Percentiles rank a stretch among this genome's conserved stretches.
These are phyloP conservation scores for Setipinna tenuifilis DNA, from an alignment of 2,797 vertebrate genomes.

Conservation along the genomic window DNA sequence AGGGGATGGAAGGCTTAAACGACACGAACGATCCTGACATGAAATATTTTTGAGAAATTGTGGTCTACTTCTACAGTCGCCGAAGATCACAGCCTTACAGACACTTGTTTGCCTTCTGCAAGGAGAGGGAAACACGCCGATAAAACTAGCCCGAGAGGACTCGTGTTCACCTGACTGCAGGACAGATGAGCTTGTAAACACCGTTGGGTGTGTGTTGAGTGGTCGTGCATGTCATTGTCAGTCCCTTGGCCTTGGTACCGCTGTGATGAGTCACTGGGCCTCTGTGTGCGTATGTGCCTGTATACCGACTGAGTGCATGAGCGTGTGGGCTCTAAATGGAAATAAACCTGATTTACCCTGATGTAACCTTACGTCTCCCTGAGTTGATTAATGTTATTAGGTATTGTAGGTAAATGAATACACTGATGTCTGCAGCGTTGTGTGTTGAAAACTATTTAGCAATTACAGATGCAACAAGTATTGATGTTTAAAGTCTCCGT, in stretches of 20 bases:
- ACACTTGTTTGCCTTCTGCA: not conserved
- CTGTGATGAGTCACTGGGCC: not conserved
- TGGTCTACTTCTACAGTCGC: not conserved
- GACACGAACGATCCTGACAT: not conserved
- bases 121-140: not conserved
- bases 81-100: not conserved
- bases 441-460: no score
- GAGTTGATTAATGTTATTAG: not conserved
- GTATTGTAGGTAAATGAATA: no score
- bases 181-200: not conserved
- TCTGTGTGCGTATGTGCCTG: slow-evolving; percentile 6
- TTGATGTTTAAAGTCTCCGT: no score
- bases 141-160: not conserved
- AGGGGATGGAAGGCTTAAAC: not conserved
- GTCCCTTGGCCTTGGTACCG: not conserved
- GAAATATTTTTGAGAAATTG: no score
- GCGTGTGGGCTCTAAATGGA: not conserved
- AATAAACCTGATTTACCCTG: not conserved
- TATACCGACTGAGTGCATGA: slow-evolving; percentile 2
- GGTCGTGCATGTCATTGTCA: not conserved
- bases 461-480: no score
- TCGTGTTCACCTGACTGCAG: not conserved
- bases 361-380: not conserved
- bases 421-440: no score
- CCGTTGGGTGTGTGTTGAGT: not conserved